A percentile compares a stretch with the other conserved stretches of the same genome.
These are phyloP conservation scores for Neoniphon sammara DNA, from an alignment of 2,797 vertebrate genomes.

Conservation along the genomic window DNA sequence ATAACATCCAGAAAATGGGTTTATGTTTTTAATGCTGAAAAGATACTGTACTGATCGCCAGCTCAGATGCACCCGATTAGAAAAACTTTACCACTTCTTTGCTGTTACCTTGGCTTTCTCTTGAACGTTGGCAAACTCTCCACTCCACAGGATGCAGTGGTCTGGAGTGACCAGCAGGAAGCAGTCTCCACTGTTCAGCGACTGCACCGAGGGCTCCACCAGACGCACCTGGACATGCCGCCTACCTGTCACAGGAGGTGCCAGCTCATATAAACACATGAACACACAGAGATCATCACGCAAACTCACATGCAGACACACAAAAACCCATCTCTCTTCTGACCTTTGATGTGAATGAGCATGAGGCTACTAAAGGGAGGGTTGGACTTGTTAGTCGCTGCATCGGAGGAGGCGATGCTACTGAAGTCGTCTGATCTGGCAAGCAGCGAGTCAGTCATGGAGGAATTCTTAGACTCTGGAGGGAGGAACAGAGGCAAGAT, in stretches of 20 bases:
- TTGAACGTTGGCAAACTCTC: constrained; percentile 80
- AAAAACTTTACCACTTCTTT: neutral
- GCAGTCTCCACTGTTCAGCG: constrained; percentile 86
- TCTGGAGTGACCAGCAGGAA: constrained; percentile 82
- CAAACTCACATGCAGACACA: constrained; percentile 4
- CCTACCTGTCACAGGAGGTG: constrained; percentile 74
- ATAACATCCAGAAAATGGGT: neutral
- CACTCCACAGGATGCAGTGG: constrained; percentile 83
- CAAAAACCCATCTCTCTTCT: constrained; percentile 8
- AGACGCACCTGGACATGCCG: constrained; percentile 83
- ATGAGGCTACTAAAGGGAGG: constrained; percentile 81
- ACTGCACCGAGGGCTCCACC: constrained; percentile 77
- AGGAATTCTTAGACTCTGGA: constrained; percentile 80
- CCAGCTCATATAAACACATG: constrained; percentile 20
- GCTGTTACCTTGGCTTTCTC: constrained; percentile 83
- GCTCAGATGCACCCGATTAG: neutral
- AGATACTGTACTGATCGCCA: neutral
- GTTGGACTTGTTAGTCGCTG: constrained; percentile 29
- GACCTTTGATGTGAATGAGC: constrained; percentile 87
- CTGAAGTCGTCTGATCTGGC: constrained; percentile 48
- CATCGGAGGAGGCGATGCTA: constrained; percentile 53
- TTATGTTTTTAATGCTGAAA: neutral
- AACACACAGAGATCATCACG: neutral
- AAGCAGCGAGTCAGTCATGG: constrained; percentile 22
- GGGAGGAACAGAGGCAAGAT: neutral